These are phyloP conservation scores for Chionoecetes opilio DNA, from an alignment of 1,140 invertebrate genomes.

Conservation along the genomic window DNA sequence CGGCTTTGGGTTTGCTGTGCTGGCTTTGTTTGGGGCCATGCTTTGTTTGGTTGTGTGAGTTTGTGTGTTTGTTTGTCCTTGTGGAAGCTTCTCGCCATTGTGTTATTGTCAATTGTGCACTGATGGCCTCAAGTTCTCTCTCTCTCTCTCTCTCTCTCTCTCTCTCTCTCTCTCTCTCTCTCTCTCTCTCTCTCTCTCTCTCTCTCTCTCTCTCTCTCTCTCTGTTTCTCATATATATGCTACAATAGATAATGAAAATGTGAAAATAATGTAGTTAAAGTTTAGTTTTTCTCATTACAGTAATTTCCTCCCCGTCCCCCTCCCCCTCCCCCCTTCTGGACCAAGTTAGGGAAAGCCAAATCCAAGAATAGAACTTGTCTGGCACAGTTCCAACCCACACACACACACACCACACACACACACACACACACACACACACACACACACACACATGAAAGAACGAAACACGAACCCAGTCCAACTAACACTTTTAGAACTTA, in stretches of 20 bases:
- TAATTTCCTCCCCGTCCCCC: constrained; percentile 1
- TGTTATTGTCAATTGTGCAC: no score
- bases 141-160: not conserved
- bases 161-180: no score
- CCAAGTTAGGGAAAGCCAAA: not conserved
- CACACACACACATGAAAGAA: not conserved
- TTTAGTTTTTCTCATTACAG: not conserved
- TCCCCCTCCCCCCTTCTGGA: not conserved
- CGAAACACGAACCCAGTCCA: no score
- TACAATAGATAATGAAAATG: not conserved
- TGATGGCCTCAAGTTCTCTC: no score
- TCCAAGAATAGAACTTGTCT: not conserved
- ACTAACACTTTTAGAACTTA: no score
- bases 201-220: not conserved
- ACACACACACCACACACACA: constrained; percentile 27
- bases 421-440: constrained; percentile 18
- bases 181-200: no score
- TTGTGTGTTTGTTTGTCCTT: no score
- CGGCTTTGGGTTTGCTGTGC: no score
- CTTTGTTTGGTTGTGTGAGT: no score
- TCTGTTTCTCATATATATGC: not conserved
- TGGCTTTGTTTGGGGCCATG: no score
- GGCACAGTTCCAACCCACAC: not conserved
- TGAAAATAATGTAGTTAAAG: not conserved
- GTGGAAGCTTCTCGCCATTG: no score